phyloP scores from a whole-genome alignment of 2,113 vertebrate species.

The Pseudolaguvia tuberculata region DNA sequence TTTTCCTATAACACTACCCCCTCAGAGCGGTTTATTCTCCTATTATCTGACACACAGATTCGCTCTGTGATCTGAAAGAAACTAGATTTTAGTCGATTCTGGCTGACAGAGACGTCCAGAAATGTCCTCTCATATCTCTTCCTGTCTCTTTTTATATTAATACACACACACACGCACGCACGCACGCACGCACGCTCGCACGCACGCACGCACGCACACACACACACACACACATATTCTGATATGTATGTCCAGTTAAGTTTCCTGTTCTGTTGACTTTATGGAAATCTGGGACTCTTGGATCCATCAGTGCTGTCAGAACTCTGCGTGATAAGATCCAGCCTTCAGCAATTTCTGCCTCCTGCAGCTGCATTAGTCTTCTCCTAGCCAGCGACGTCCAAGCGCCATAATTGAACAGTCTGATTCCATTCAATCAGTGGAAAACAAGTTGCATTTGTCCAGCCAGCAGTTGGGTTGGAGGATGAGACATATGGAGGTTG shows the following conservation, averaged over 20 bases:
- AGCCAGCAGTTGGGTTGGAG: constrained; percentile 1
- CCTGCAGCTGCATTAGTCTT: constrained; percentile 7
- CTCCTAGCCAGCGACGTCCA: neutral
- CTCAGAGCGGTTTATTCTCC: neutral
- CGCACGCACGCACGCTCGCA: too few species aligned
- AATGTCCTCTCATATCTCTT: neutral
- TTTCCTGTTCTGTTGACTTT: constrained; percentile 4
- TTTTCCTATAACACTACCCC: neutral
- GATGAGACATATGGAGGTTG: neutral
- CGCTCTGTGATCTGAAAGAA: neutral
- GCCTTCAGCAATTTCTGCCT: neutral
- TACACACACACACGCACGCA: neutral
- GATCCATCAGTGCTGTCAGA: constrained; percentile 6
- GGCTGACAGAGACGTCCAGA: neutral
- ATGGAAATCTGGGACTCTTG: constrained; percentile 16
- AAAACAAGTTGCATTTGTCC: constrained; percentile 10
- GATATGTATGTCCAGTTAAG: neutral
- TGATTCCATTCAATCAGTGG: constrained; percentile 2
- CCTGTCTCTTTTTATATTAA: neutral
- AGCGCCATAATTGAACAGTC: constrained; percentile 10
- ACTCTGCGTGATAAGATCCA: constrained; percentile 16
- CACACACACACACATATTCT: too few species aligned
- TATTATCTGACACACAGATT: neutral
- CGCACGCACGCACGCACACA: too few species aligned
- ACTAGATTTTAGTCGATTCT: neutral